Evolutionary conservation across 2,888 invertebrate species (phyloP), one percentile per base, ranked within the genome.

Genomic region (Apantesis nais): DNA sequence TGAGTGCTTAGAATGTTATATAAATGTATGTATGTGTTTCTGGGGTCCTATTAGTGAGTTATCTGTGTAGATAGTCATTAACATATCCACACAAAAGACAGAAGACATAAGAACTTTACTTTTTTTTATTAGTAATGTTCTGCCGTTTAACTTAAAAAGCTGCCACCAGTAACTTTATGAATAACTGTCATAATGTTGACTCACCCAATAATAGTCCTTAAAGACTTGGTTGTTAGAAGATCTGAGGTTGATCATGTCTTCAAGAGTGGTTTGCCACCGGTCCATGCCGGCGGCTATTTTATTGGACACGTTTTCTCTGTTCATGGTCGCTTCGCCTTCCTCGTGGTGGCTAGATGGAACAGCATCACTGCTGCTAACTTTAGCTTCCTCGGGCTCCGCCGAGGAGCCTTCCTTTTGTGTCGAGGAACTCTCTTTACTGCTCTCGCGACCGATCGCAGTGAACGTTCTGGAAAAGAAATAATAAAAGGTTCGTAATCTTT

Each of bases 131-230:
- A n/a, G n/a, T n/a, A n/a, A n/a, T n/a, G n/a, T 39, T 39, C 39
- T 39, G 39, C 11, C 39, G 39, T 11, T 12, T 39, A 39, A 39
- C 11, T 39, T 12, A 7, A 8, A 11, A 39, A 39, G 7, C 39
- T 39, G 11, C 39, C 25, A 67, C 37, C 14, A 41, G 14, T 4
- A 16, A 41, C 12, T 16, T 16, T 41, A 41, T 16, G 2, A 16
- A 22, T 48, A 22, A 0, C 2, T 34, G 16, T 22, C 41, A 12
- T 31, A 25, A 52, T 31, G n/a, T 22, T 52, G 22, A 84, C 95
- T 95, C 78, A 96, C 96, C 96, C 96, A 96, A 84, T 95, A 96
- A 78, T 96, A 96, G 83, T 96, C 96, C 83, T 96, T 96, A 84
- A 96, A 96, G 70, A 95, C 93, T 68, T 96, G 95, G 86, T 95